Conservation (phyloP, 1,140 invertebrate genomes). For the Atta texana region DNA sequence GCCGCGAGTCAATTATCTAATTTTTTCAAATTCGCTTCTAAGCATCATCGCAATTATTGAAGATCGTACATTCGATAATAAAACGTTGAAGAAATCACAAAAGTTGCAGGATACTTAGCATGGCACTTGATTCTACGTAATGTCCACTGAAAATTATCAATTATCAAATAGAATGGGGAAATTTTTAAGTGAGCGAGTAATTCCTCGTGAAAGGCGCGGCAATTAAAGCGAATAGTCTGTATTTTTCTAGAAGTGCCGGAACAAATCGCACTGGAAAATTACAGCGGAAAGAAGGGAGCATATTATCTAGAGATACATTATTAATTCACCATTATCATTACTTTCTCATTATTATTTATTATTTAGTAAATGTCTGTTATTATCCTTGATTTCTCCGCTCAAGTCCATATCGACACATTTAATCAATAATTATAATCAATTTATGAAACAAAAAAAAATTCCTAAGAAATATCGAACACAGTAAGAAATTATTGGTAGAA, state of each 20-base stretch:
- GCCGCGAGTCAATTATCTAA: background rate
- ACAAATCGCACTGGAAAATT: conserved; percentile 53
- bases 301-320: conserved; percentile 50
- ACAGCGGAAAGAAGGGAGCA: conserved; percentile 15
- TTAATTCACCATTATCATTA: conserved; percentile 53
- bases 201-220: conserved; percentile 61
- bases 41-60: background rate
- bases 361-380: conserved; percentile 36
- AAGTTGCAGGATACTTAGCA: conserved; percentile 1
- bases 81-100: conserved; percentile 22
- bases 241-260: conserved; percentile 56
- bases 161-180: conserved; percentile 49
- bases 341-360: conserved; percentile 43
- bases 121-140: background rate
- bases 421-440: conserved; percentile 10
- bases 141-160: background rate
- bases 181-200: conserved; percentile 50
- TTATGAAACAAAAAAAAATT: background rate
- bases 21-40: background rate
- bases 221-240: conserved; percentile 50
- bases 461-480: no score
- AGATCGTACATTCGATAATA: background rate
- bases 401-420: background rate
- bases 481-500: background rate
- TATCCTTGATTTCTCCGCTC: conserved; percentile 9